Base-by-base conservation (phyloP, 2,113 vertebrate species). In the Anthoscopus minutus region DNA sequence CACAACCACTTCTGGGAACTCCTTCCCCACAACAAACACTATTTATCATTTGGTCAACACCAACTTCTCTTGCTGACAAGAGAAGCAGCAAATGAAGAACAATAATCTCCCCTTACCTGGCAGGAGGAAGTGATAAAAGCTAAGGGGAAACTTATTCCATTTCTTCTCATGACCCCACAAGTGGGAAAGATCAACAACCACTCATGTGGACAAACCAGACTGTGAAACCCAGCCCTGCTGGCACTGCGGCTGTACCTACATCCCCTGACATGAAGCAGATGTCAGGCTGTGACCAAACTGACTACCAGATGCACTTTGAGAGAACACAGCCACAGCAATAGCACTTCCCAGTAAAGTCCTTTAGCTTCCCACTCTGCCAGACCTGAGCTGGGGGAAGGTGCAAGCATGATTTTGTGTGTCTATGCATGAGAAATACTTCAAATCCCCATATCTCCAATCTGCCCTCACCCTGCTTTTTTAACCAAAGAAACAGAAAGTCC, bases 41-140 rank as follows among this genome's bases (percentile, higher is more conserved):
- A 35, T 35, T 92, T 64, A 51, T 67, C 48, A 13, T 18, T 81
- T 82, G 78, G 38, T 71, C 35, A 58, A 87, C 19, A 74, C 47
- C 81, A 94, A 1, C 56, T 51, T 25, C 71, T 79, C 62, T 13
- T 7, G 47, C 65, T 81, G 92, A 81, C 81, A 84, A 50, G 58
- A 77, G 37, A 28, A 66, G 64, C n/a, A 80, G 83, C 28, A 70
- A 88, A 61, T 35, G 77, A 77, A 86, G 76, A 80, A 21, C 51
- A 88, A 86, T 77, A 19, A 81, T 73, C 54, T 66, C 37, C 86
- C 58, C 25, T 65, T 20, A 13, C 44, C 4, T 93, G 70, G 79
- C 88, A 82, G 91, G 21, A 90, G 88, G 92, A 93, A 92, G 74
- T 4, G 85, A 94, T 89, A 95, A 92, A 94, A 94, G 66, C 86